A percentile compares a stretch with the other conserved stretches of the same genome.
Evolutionary conservation across 2,797 vertebrate genomes (phyloP).

Genomic region (Moxostoma hubbsi): DNA sequence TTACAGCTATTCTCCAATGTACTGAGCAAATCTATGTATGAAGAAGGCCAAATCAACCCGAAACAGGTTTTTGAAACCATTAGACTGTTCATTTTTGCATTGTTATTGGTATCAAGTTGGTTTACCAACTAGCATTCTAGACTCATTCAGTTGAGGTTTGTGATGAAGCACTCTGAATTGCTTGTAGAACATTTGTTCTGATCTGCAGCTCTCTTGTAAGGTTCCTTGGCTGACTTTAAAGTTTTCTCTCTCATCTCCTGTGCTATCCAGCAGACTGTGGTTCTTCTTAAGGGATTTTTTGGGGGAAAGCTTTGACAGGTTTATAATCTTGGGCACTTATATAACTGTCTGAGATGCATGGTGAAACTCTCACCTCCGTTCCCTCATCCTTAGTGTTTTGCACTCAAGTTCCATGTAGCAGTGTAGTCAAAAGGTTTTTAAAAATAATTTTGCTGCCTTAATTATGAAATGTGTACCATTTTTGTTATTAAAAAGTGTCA

Average conservation of each 20-base stretch:
- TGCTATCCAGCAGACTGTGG: not conserved
- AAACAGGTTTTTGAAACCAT: not conserved
- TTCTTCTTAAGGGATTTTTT: not conserved
- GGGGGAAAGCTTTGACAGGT: no score
- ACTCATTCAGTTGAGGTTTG: not conserved
- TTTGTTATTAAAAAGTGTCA: not conserved
- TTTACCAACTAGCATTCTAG: not conserved
- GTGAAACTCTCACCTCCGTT: not conserved
- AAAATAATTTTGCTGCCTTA: not conserved
- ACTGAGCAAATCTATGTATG: slow-evolving; percentile 17
- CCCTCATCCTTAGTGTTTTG: not conserved
- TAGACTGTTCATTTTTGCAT: not conserved
- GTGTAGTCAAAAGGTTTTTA: no score
- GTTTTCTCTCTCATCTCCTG: slow-evolving; percentile 3
- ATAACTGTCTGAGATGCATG: slow-evolving; percentile 1
- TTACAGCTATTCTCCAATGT: slow-evolving; percentile 5
- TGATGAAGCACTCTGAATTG: not conserved
- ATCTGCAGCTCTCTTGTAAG: no score
- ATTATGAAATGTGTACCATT: not conserved
- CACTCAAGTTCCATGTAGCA: no score
- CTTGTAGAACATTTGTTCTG: not conserved
- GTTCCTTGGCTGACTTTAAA: not conserved
- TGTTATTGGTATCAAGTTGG: no score
- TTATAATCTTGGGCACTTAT: not conserved
- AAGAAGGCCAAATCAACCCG: not conserved